Evolutionary conservation across 2,888 invertebrate species (phyloP).

Genomic region (Deilephila porcellus): DNA sequence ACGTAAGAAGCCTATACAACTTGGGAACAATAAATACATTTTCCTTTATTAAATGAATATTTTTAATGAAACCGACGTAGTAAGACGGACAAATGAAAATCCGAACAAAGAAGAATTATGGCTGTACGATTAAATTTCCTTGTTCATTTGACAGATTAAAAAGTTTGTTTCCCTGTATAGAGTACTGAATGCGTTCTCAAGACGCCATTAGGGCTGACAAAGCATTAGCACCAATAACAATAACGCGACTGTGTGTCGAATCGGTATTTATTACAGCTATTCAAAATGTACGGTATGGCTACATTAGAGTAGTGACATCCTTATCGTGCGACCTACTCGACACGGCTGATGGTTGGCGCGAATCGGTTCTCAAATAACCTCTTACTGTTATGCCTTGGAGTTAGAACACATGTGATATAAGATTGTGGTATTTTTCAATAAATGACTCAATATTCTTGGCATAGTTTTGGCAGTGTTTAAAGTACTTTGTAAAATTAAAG

Average conservation of each 20-base stretch:
- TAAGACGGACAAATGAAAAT: not conserved
- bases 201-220: constrained; percentile 59
- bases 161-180: too few relatives aligned
- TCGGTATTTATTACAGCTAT: constrained; percentile 66
- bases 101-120: not conserved
- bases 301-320: constrained; percentile 50
- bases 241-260: constrained; percentile 60
- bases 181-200: constrained; percentile 52
- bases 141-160: not conserved
- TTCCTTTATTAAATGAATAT: not conserved
- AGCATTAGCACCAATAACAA: constrained; percentile 67
- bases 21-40: not conserved
- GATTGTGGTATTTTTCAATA: not conserved
- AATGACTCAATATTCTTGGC: too few relatives aligned
- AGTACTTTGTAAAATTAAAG: too few relatives aligned
- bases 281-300: constrained; percentile 57
- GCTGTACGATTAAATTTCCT: constrained; percentile 15
- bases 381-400: constrained; percentile 5
- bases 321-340: constrained; percentile 59
- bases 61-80: too few relatives aligned
- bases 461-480: too few relatives aligned
- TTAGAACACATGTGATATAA: not conserved
- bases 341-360: constrained; percentile 31
- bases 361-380: constrained; percentile 16
- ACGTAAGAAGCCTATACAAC: not conserved